Evolutionary conservation across 2,888 invertebrate genomes (phyloP).

Genomic region (Lasioglossum pauxillum): DNA sequence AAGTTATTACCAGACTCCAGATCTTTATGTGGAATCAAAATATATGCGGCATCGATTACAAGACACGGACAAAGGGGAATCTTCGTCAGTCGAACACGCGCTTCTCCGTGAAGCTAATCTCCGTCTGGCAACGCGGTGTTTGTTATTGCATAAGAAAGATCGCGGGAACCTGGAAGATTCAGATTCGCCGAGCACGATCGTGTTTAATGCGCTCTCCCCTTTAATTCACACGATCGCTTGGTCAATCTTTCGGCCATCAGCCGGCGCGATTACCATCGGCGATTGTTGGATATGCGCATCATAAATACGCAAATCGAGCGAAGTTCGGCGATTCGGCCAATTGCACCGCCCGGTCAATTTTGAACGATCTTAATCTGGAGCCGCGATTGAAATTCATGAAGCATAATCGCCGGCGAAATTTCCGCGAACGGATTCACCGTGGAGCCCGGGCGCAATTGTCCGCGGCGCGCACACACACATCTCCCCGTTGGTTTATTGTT

Average conservation of each 20-base stretch:
- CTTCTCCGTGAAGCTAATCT: no score
- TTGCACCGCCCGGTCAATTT: slow-evolving; percentile 55
- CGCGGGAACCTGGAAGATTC: background rate
- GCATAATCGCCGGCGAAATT: slow-evolving; percentile 67
- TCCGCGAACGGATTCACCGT: slow-evolving; percentile 50
- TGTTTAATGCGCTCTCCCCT: slow-evolving; percentile 8
- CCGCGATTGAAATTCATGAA: slow-evolving; percentile 69
- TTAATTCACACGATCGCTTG: slow-evolving; percentile 42
- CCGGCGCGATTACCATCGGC: slow-evolving; percentile 9
- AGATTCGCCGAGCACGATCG: background rate
- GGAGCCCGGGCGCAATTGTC: slow-evolving; percentile 17
- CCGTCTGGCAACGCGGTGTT: no score
- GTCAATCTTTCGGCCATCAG: slow-evolving; percentile 16
- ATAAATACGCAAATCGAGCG: slow-evolving; percentile 69
- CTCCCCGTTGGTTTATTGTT: slow-evolving; percentile 53
- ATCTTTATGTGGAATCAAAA: no score
- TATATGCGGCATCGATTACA: no score
- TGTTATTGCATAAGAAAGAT: no score
- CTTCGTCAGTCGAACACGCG: no score
- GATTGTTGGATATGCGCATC: slow-evolving; percentile 41
- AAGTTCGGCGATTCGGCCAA: slow-evolving; percentile 63
- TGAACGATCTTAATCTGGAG: slow-evolving; percentile 67
- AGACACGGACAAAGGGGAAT: no score
- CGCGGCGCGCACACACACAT: background rate
- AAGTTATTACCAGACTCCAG: no score